A percentile compares a stretch with the other conserved stretches of the same genome.
phyloP scores from a whole-genome alignment of 37 sponge, comb jelly and placozoan genomes.

The Beroe ovata region DNA sequence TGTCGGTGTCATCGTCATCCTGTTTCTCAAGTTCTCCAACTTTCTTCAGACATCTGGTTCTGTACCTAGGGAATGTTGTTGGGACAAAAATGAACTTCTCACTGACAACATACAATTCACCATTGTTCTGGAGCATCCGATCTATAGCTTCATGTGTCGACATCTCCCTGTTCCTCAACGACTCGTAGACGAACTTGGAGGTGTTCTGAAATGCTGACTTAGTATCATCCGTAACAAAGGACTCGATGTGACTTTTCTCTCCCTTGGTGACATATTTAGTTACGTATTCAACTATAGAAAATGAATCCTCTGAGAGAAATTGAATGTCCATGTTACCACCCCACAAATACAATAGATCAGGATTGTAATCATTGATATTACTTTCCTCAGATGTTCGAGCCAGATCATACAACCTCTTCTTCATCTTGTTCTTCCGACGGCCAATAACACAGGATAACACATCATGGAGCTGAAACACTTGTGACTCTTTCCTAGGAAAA shows the following conservation, averaged over 20 bases:
- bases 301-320: not conserved
- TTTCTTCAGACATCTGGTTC: not conserved
- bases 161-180: not conserved
- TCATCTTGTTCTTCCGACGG: too few relatives aligned
- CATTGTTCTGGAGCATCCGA: constrained; percentile 40
- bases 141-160: not conserved
- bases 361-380: constrained; percentile 21
- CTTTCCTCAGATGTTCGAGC: not conserved
- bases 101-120: not conserved
- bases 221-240: not conserved
- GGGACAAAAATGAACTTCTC: not conserved
- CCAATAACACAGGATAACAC: too few relatives aligned
- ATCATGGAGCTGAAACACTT: too few relatives aligned
- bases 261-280: not conserved
- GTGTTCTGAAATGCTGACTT: not conserved
- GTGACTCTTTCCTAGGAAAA: too few relatives aligned
- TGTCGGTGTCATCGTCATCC: not conserved
- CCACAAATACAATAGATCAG: not conserved
- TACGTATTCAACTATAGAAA: not conserved
- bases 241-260: not conserved
- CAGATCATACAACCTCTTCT: constrained; percentile 19
- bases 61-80: not conserved
- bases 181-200: not conserved
- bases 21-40: not conserved
- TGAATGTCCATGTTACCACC: constrained; percentile 22